phyloP scores from a whole-genome alignment of 2,888 invertebrate genomes.

The Oligia fasciuncula region DNA sequence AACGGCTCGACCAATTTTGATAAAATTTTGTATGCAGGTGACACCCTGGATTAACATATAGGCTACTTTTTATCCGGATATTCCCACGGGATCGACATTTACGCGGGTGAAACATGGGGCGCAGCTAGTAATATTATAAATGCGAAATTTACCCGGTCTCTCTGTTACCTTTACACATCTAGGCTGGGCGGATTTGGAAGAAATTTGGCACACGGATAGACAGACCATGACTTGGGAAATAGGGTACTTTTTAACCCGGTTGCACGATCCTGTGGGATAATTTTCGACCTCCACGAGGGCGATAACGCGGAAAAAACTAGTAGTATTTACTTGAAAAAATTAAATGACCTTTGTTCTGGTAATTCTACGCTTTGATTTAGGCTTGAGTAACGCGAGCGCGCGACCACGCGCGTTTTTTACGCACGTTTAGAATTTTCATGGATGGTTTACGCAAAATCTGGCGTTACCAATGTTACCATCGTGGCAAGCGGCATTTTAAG shows the following conservation, averaged over 20 bases:
- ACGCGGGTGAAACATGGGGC: too few relatives aligned
- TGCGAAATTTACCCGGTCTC: background rate
- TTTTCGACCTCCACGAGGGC: background rate
- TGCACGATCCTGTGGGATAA: background rate
- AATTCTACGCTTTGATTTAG: background rate
- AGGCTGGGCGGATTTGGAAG: background rate
- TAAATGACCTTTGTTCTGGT: background rate
- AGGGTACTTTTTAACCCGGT: too few relatives aligned
- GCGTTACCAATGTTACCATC: background rate
- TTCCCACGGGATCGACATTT: too few relatives aligned
- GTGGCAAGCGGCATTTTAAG: slow-evolving; percentile 2
- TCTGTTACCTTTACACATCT: background rate
- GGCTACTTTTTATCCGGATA: too few relatives aligned
- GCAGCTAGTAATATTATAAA: too few relatives aligned
- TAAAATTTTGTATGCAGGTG: too few relatives aligned
- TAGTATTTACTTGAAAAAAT: background rate
- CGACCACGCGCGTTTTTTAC: slow-evolving; percentile 3
- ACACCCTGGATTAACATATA: too few relatives aligned
- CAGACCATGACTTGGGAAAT: too few relatives aligned
- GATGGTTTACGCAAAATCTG: background rate
- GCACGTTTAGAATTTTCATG: slow-evolving; percentile 18
- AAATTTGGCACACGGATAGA: background rate
- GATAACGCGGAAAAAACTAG: too few relatives aligned
- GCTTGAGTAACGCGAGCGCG: background rate
- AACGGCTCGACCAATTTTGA: too few relatives aligned